Evolutionary conservation across 2,888 invertebrate genomes (phyloP), one percentile per base, ranked within the genome.

Genomic region (Paralinhomoeus sp.): DNA sequence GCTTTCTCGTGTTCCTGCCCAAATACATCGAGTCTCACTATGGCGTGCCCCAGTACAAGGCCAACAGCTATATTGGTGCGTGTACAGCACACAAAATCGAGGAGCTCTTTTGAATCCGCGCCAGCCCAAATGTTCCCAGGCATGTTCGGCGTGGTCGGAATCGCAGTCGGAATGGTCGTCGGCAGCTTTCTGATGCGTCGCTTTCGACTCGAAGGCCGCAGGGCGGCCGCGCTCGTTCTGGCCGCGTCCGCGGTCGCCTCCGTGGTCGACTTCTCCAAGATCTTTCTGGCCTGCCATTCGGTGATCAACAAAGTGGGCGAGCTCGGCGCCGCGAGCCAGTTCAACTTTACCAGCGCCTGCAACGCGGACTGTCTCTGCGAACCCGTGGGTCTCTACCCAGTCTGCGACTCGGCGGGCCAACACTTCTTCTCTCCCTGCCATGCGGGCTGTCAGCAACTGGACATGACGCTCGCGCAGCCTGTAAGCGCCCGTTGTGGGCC

Each of bases 341-440:
- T 50, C 48, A 50, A 52, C 40, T 57, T 58, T 47, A 58, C 54
- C 2, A 33, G 42, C 1, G 36, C 50, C 9, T 64, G 64, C 49
- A 55, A 60, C 45, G 37, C 41, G 7, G 55, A 54, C 35, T 64
- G 64, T 50, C 48, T 50, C 24, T 64, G 64, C 46, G 56, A 57
- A 1, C 51, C 53, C 1, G 49, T 53, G 27, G 58, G 57, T 2
- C 51, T 61, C 40, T 63, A 61, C 49, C 64, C 64, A 1, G 57
- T 64, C 3, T 64, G 64, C 50, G 58, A 57, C 45, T 35, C 40
- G 18, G 48, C 53, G 40, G 56, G 58, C 22, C 48, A 50, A 5
- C 54, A 58, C 3, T 63, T 56, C 47, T 64, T 62, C 45, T 62
- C 62, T 1, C 64, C 65, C 1, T 65, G 65, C 48, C 57, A 58